Evolutionary conservation across 2,888 invertebrate species (phyloP), one percentile per base, ranked within the genome.

Genomic region (Aporophyla lueneburgensis): DNA sequence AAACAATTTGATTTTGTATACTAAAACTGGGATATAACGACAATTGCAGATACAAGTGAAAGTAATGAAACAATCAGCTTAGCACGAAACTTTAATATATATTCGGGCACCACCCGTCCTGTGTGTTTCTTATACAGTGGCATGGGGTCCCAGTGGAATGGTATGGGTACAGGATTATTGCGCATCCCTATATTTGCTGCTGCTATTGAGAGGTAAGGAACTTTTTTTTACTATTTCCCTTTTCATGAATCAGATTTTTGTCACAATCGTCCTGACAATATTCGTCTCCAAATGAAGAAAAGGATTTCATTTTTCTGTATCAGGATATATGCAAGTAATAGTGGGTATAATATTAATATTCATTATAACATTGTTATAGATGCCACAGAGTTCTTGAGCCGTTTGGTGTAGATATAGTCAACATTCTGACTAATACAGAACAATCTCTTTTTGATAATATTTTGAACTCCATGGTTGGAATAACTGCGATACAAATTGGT

Each of bases 71-170:
- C 74, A 10, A 12, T 71, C 6, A 33, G 46, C 33, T 12, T 74
- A 27, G 74, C 54, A 16, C 62, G n/a, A 9, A 54, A n/a, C 16
- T 71, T 74, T 16, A 46, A 71, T 21, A 33, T 71, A n/a, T 61
- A 70, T 74, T 61, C 74, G 2, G 74, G 74, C 6, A 62, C 74
- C 7, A 74, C 7, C 10, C 75, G 95, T 5, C 97, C 97, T 6
- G 88, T 98, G 1, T 98, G 97, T 97, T 97, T 97, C 88, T 93
- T 98, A 68, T 97, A 97, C 93, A 97, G 97, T 76, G 97, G 72
- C 5, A 67, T 72, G 56, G 72, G 72, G 19, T 72, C 72, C 27
- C 68, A 67, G 9, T 72, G 72, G 72, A 33, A n/a, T 14, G 46
- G 67, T 54, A 65, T 66, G 66, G 63, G 51, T 16, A 43, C 46